Conservation (phyloP, 2,888 invertebrate species). For the Sepioteuthis lessoniana region DNA sequence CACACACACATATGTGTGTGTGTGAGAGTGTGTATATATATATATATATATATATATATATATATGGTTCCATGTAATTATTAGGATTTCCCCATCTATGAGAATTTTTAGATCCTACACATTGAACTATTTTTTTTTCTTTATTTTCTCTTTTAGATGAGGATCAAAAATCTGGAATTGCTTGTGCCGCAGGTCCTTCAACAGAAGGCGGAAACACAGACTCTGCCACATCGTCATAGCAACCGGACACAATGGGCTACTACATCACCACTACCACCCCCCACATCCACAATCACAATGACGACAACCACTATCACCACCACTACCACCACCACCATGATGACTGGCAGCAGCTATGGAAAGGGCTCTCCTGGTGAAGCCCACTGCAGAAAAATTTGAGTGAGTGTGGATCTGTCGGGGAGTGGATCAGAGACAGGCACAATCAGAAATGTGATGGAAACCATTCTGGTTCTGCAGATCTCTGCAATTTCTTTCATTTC, state of each 20-base stretch:
- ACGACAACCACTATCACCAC: not conserved
- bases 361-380: constrained; percentile 33
- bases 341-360: constrained; percentile 33
- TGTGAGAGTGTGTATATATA: too few relatives aligned
- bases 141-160: constrained; percentile 39
- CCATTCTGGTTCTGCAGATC: constrained; percentile 33
- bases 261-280: not conserved
- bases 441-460: constrained; percentile 7
- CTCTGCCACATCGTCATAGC: constrained; percentile 37
- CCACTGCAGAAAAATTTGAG: not conserved
- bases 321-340: not conserved
- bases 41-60: too few relatives aligned
- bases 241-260: not conserved
- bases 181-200: not conserved
- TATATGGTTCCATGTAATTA: too few relatives aligned
- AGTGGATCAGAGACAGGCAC: not conserved
- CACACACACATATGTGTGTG: too few relatives aligned
- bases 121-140: too few relatives aligned
- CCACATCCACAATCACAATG: not conserved
- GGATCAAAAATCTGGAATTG: constrained; percentile 13
- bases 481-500: not conserved
- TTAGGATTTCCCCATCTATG: too few relatives aligned
- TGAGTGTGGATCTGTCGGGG: constrained; percentile 21
- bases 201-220: constrained; percentile 36
- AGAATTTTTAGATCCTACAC: too few relatives aligned